These are phyloP conservation scores for Oryzias curvinotus DNA, from an alignment of 2,113 vertebrate species.

Conservation along the genomic window DNA sequence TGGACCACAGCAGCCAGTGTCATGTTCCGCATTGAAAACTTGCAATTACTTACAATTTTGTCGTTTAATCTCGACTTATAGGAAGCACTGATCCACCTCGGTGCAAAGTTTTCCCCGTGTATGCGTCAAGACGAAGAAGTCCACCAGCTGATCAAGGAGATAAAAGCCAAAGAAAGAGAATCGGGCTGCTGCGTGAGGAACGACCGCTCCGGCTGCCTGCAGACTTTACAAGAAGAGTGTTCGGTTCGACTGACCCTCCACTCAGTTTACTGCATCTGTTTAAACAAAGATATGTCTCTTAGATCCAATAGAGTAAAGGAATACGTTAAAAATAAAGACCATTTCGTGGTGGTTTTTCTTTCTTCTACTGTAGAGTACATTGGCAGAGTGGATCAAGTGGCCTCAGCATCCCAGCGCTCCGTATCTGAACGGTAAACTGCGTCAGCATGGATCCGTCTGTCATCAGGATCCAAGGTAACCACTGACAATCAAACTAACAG, in stretches of 20 bases:
- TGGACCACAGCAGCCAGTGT: too few species aligned
- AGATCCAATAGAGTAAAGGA: too few species aligned
- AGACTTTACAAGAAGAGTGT: conserved; percentile 92
- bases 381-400: conserved; percentile 98
- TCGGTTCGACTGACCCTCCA: conserved; percentile 79
- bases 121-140: conserved; percentile 96
- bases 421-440: conserved; percentile 74
- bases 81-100: conserved; percentile 96
- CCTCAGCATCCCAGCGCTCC: conserved; percentile 86
- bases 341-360: background rate
- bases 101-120: conserved; percentile 96
- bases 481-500: background rate
- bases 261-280: too few species aligned
- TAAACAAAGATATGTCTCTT: accelerated
- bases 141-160: conserved; percentile 84
- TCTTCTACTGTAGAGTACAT: conserved; percentile 78
- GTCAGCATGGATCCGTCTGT: conserved; percentile 68
- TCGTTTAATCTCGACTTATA: conserved; percentile 42
- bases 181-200: conserved; percentile 97
- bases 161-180: conserved; percentile 83
- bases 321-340: too few species aligned
- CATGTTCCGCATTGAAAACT: too few species aligned
- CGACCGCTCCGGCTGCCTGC: conserved; percentile 93
- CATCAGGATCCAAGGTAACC: conserved; percentile 48
- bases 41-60: too few species aligned